Conservation (phyloP, 1,140 invertebrate species). For the Spodoptera frugiperda region DNA sequence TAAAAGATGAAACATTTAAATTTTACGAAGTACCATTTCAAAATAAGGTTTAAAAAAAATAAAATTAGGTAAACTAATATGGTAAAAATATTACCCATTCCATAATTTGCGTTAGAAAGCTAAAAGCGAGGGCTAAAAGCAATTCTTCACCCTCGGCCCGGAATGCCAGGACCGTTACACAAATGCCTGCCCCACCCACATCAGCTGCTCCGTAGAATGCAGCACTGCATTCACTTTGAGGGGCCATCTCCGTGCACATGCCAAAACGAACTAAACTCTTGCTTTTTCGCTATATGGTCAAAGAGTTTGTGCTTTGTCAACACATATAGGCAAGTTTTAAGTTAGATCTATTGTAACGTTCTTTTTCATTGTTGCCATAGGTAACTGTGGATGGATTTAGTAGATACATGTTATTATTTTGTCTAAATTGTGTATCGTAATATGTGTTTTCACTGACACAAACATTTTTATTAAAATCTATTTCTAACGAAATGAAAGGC, state of each 20-base stretch:
- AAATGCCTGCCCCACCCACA: slow-evolving; percentile 55
- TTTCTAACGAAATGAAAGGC: neutral
- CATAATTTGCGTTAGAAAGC: slow-evolving; percentile 21
- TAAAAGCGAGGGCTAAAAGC: slow-evolving; percentile 7
- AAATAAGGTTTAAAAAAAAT: slow-evolving; percentile 11
- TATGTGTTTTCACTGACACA: neutral
- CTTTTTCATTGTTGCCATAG: no score
- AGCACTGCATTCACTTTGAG: slow-evolving; percentile 58
- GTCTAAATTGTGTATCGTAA: neutral
- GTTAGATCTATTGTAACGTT: no score
- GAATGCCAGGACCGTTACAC: slow-evolving; percentile 50
- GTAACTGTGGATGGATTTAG: neutral
- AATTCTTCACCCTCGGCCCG: slow-evolving; percentile 41
- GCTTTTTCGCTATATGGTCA: neutral
- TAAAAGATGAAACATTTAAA: neutral
- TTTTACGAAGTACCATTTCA: no score
- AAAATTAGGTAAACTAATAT: neutral
- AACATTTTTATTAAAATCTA: neutral
- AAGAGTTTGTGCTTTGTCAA: neutral
- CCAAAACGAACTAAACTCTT: slow-evolving; percentile 35
- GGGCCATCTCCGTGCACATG: slow-evolving; percentile 60
- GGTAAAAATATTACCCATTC: neutral
- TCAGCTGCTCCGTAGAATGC: slow-evolving; percentile 63
- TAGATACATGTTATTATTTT: no score
- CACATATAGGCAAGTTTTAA: no score